Evolutionary conservation across 2,888 invertebrate genomes (phyloP), one percentile per base, ranked within the genome.

Genomic region (Spodoptera picta): DNA sequence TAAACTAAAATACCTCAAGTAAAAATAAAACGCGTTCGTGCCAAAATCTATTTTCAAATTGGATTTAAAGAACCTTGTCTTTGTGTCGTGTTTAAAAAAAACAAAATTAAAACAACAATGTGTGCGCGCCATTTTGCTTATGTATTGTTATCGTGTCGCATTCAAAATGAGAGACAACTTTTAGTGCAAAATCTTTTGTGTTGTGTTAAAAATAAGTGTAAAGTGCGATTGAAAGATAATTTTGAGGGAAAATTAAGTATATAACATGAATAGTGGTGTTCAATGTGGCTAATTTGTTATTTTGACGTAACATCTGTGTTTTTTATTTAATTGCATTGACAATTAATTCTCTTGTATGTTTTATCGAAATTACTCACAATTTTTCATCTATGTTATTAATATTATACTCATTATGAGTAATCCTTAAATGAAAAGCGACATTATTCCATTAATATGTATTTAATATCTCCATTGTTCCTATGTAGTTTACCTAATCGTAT

Each of bases 1-100:
- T 58, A 50, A 14, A 24, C 3, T 27, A 56, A 42, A 31, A 57
- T 51, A 53, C 11, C 2, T 36, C 7, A 14, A 36, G 10, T 59
- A 69, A 69, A 71, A 64, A 57, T 62, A 69, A 36, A 50, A 69
- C 23, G 44, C 12, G 10, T 53, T 36, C 23, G 75, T 70, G 65
- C 60, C 50, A 60, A 69, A 48, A 57, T 49, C 41, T 60, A 64
- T 60, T 67, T 75, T 45, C 45, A 24, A 60, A 48, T 65, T 58
- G 47, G 51, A 58, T 59, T 48, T 58, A 59, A 53, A 66, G 43
- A 58, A 60, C 46, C 44, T 56, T 48, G 49, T 11, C 48, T 41
- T 36, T 41, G 46, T 45, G 36, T 54, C 42, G 53, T 19, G 50
- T 50, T 57, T 24, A 47, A 62, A 61, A 63, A 46, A 61, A 48